Evolutionary conservation across 1,140 invertebrate species (phyloP).

Genomic region (Scaptomyza montana): DNA sequence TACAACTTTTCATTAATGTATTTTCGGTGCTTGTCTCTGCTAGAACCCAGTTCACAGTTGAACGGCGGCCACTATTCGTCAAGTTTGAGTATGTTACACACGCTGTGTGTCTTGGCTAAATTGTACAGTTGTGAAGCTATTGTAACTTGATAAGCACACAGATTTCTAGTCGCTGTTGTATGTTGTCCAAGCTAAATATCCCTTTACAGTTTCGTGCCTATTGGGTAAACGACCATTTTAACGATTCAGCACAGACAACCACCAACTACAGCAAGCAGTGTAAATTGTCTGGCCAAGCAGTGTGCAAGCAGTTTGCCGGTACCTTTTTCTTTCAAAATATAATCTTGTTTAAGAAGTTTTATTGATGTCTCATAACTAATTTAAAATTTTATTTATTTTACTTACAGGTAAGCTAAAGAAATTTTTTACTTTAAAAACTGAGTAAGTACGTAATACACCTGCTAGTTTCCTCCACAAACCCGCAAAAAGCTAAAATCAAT

Average conservation of each 20-base stretch:
- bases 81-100: background rate
- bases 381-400: background rate
- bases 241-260: background rate
- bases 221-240: no score
- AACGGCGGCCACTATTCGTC: background rate
- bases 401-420: constrained; percentile 5
- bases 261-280: background rate
- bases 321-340: background rate
- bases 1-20: background rate
- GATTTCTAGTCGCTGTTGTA: background rate
- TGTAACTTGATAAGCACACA: no score
- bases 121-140: background rate
- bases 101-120: background rate
- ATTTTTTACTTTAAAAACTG: background rate
- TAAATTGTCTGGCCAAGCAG: background rate
- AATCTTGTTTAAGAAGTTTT: background rate
- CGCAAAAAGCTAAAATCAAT: background rate
- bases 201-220: background rate
- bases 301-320: constrained; percentile 4
- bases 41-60: background rate
- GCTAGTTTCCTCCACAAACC: background rate
- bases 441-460: constrained; percentile 1
- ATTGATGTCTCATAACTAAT: background rate
- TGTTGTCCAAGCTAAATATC: background rate
- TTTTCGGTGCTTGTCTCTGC: constrained; percentile 1